Percentiles rank a stretch among this genome's conserved stretches.
Evolutionary conservation across 1,140 invertebrate species (phyloP).

Genomic region (Heliconius hewitsoni): DNA sequence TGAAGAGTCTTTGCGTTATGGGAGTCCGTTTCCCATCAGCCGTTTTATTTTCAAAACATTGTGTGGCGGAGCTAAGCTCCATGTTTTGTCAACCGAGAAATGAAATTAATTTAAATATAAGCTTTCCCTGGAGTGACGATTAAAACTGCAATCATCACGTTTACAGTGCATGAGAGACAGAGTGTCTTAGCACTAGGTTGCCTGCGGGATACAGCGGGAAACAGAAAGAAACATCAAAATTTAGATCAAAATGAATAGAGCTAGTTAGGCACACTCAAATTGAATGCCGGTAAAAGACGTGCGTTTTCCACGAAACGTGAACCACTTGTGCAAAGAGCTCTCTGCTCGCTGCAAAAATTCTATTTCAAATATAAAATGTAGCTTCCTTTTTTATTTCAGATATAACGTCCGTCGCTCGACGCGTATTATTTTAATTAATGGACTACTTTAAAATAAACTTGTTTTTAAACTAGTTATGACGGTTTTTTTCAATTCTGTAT

Average conservation of each 20-base stretch:
- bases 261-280: background rate
- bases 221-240: background rate
- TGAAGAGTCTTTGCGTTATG: too few relatives aligned
- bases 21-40: too few relatives aligned
- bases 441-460: background rate
- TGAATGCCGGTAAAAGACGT: background rate
- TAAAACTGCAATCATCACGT: too few relatives aligned
- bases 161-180: too few relatives aligned
- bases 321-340: background rate
- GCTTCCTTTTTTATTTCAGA: background rate
- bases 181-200: too few relatives aligned
- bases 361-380: conserved; percentile 11
- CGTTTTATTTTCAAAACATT: too few relatives aligned
- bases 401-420: background rate
- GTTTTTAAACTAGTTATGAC: background rate
- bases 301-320: background rate
- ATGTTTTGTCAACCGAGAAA: too few relatives aligned
- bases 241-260: background rate
- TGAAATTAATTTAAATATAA: too few relatives aligned
- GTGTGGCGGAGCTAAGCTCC: too few relatives aligned
- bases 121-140: too few relatives aligned
- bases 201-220: too few relatives aligned
- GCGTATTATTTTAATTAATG: conserved; percentile 9
- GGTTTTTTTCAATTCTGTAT: background rate
- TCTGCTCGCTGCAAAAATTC: conserved; percentile 8